phyloP scores from a whole-genome alignment of 2,797 vertebrate species.

The Lagodon rhomboides region DNA sequence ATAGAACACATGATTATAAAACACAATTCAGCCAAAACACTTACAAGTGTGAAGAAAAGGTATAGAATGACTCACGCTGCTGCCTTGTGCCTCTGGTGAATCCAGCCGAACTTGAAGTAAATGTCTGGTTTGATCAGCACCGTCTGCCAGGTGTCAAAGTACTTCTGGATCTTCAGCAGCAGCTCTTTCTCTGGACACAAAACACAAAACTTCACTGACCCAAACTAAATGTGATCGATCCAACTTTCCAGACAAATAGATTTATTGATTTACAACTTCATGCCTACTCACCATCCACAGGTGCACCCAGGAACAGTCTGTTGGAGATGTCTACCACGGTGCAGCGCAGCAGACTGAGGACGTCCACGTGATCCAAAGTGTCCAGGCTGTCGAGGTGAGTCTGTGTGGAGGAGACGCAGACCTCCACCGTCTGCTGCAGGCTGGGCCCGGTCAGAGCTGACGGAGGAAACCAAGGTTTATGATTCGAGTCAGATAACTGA shows the following conservation, averaged over 20 bases:
- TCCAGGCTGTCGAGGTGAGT: constrained; percentile 88
- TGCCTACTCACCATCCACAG: constrained; percentile 88
- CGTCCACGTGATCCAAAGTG: constrained; percentile 81
- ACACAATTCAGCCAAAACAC: background rate
- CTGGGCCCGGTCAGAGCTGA: constrained; percentile 93
- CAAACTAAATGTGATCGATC: background rate
- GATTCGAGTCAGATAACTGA: background rate
- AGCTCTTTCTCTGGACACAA: constrained; percentile 89
- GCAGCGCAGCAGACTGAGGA: constrained; percentile 90
- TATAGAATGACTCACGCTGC: constrained; percentile 88
- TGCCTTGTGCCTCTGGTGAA: constrained; percentile 89
- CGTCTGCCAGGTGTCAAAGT: constrained; percentile 96
- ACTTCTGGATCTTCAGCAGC: constrained; percentile 92
- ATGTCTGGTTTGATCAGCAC: constrained; percentile 95
- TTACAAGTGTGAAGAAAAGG: background rate
- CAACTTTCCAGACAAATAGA: too few species aligned
- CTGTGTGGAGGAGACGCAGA: constrained; percentile 87
- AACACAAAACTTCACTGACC: background rate
- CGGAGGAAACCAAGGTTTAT: background rate
- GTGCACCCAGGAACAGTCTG: constrained; percentile 90
- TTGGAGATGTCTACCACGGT: constrained; percentile 95
- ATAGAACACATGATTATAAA: background rate
- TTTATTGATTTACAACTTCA: too few species aligned
- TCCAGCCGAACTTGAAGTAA: constrained; percentile 94
- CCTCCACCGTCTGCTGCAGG: constrained; percentile 87